These are phyloP conservation scores for Heliconius charithonia DNA, from an alignment of 2,888 invertebrate species.

Conservation along the genomic window DNA sequence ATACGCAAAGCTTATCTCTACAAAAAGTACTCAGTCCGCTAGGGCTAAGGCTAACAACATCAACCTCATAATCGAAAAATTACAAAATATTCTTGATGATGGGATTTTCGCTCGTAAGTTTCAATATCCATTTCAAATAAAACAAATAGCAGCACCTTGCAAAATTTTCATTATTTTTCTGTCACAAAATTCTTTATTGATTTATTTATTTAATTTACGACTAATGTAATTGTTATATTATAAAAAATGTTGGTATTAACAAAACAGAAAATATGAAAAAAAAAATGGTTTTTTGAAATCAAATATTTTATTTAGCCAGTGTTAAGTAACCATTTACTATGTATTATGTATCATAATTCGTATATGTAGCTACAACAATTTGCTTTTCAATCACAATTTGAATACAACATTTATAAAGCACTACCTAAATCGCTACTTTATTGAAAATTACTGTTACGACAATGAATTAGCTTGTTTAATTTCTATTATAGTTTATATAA, in stretches of 20 bases:
- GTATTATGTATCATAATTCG: conserved; percentile 32
- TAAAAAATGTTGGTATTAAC: not conserved
- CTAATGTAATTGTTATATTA: too few relatives aligned
- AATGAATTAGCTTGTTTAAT: not conserved
- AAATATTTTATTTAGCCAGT: conserved; percentile 59
- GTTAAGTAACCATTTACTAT: conserved; percentile 45
- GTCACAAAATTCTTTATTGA: too few relatives aligned
- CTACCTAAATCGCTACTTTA: conserved; percentile 30
- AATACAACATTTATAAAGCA: conserved; percentile 46
- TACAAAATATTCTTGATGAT: too few relatives aligned
- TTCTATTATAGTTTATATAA: not conserved
- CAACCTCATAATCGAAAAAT: too few relatives aligned
- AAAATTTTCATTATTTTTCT: too few relatives aligned
- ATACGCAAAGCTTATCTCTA: too few relatives aligned
- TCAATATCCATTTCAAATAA: too few relatives aligned
- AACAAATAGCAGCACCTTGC: too few relatives aligned
- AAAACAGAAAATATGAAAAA: not conserved
- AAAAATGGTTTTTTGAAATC: conserved; percentile 21
- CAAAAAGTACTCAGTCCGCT: too few relatives aligned
- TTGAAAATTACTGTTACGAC: conserved; percentile 8
- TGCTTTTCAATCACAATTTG: conserved; percentile 33
- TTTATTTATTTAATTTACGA: too few relatives aligned
- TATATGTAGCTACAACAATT: conserved; percentile 51
- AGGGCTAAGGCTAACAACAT: too few relatives aligned
- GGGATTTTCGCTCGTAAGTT: too few relatives aligned